Percentiles rank a stretch among this genome's conserved stretches.
phyloP scores from a whole-genome alignment of 2,888 invertebrate genomes.

The Ditula angustiorana region DNA sequence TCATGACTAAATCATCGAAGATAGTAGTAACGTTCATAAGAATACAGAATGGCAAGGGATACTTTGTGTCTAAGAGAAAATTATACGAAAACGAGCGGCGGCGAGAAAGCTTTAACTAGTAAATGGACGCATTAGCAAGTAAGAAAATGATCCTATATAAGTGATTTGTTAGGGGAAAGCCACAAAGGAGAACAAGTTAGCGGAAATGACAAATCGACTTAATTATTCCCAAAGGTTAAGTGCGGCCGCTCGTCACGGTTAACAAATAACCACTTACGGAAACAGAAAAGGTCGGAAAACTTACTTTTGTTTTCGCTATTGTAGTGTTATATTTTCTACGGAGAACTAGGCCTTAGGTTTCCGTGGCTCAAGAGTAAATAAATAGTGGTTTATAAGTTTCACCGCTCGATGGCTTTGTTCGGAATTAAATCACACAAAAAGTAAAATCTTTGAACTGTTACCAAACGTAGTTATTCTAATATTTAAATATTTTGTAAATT shows the following conservation, averaged over 20 bases:
- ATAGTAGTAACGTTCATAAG: no score
- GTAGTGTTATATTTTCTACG: constrained; percentile 5
- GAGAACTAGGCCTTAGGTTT: background rate
- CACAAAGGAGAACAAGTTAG: constrained; percentile 30
- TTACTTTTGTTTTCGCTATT: constrained; percentile 26
- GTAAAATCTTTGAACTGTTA: no score
- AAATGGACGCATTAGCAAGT: constrained; percentile 11
- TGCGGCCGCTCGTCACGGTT: constrained; percentile 32
- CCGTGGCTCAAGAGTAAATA: background rate
- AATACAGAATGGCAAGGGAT: no score
- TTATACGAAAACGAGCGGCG: background rate
- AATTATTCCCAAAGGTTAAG: constrained; percentile 37
- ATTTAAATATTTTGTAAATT: no score
- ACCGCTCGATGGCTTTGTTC: background rate
- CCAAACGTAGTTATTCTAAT: no score
- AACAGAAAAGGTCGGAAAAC: constrained; percentile 24
- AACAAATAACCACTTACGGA: constrained; percentile 38
- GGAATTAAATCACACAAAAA: no score
- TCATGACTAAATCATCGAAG: no score
- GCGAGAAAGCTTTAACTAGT: background rate
- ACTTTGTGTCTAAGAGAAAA: no score
- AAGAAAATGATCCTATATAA: constrained; percentile 7
- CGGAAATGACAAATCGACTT: constrained; percentile 36
- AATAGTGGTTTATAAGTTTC: background rate
- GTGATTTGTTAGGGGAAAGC: constrained; percentile 28